Percentiles rank a stretch among this genome's conserved stretches.
Conservation (phyloP, 2,797 vertebrate species). For the Nyctalus aviator region DNA sequence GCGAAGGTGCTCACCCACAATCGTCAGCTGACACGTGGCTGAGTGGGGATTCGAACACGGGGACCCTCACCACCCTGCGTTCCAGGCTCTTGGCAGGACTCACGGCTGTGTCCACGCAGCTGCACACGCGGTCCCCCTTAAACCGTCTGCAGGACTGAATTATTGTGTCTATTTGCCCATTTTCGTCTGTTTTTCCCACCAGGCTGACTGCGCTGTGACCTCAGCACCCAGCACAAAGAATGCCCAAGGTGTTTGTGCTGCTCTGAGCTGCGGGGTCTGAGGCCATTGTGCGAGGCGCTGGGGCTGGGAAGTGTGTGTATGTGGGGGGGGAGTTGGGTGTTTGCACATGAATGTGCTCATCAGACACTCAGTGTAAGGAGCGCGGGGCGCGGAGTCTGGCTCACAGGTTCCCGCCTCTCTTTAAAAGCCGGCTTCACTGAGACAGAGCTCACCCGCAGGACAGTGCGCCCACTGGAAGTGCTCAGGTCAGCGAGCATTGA, state of each 20-base stretch:
- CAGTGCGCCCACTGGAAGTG: constrained; percentile 23
- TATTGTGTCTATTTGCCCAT: neutral
- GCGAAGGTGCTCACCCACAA: neutral
- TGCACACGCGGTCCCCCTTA: neutral
- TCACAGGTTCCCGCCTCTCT: neutral
- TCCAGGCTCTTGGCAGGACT: neutral
- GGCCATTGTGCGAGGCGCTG: neutral
- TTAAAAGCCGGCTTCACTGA: neutral
- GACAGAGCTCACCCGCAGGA: neutral
- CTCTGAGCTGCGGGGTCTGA: neutral
- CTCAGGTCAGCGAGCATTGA: neutral
- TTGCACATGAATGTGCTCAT: constrained; percentile 26
- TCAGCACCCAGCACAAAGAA: neutral
- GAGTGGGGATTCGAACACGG: neutral
- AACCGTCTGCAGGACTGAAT: no score
- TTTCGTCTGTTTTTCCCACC: neutral
- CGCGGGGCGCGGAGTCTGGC: neutral
- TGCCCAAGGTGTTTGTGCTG: neutral
- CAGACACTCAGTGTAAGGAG: neutral
- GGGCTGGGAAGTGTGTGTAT: neutral
- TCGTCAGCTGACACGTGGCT: neutral
- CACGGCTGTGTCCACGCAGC: neutral
- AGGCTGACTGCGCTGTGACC: neutral
- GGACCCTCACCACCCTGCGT: neutral
- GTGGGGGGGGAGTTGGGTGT: neutral